Evolutionary conservation across 2,888 invertebrate species (phyloP).

Genomic region (Ctena decussata): DNA sequence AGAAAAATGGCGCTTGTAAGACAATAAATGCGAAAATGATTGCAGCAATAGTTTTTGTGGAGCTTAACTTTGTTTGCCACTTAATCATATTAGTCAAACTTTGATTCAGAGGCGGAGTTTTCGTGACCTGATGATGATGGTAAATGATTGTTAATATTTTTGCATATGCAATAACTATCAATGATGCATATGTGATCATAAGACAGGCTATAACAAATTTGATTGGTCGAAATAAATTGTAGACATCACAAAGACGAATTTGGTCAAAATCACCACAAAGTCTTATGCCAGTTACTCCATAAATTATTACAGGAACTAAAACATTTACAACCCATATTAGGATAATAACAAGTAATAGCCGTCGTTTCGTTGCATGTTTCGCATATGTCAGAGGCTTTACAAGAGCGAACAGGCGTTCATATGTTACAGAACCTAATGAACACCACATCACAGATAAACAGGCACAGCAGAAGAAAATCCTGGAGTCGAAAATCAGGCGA

Average conservation of each 20-base stretch:
- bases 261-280: not conserved
- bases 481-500: not conserved
- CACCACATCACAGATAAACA: not conserved
- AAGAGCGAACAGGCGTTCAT: not conserved
- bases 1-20: not conserved
- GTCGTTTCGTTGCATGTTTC: not conserved
- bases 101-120: not conserved
- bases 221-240: not conserved
- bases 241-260: not conserved
- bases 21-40: not conserved
- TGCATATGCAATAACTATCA: not conserved
- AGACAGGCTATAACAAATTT: not conserved
- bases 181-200: not conserved
- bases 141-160: not conserved
- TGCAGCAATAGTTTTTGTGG: not conserved
- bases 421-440: not conserved
- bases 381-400: not conserved
- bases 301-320: not conserved
- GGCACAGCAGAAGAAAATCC: not conserved
- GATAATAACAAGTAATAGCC: not conserved
- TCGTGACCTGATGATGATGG: not conserved
- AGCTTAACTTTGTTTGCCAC: not conserved
- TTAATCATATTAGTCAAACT: not conserved
- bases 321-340: not conserved
- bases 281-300: not conserved